Base-by-base conservation (phyloP, 2,888 invertebrate genomes). In the Pycnomerus fuliginosus region DNA sequence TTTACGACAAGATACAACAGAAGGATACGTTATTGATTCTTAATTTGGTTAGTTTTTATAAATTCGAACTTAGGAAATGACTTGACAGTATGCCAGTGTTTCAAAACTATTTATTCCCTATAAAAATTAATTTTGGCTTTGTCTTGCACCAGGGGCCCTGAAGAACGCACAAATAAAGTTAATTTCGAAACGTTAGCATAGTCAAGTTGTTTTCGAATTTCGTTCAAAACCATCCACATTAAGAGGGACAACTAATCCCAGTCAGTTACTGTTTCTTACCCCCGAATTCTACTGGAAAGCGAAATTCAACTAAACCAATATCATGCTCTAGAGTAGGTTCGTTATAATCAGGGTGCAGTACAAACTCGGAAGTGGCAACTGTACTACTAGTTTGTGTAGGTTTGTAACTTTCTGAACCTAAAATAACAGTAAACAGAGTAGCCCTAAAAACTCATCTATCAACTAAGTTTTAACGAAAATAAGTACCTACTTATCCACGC, bases 261-360 rank as follows among this genome's bases (percentile, higher is more conserved):
- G 8, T 33, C n/a, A n/a, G n/a, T n/a, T n/a, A n/a, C n/a, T n/a
- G n/a, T n/a, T n/a, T n/a, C n/a, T n/a, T n/a, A n/a, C n/a, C n/a
- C n/a, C n/a, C n/a, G n/a, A n/a, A n/a, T n/a, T n/a, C n/a, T n/a
- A n/a, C n/a, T n/a, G n/a, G n/a, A n/a, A n/a, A n/a, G n/a, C n/a
- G n/a, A n/a, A n/a, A n/a, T n/a, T n/a, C 16, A n/a, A 40, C 33
- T 2, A 40, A 13, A 4, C 25, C 40, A 17, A 40, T 32, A 8
- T 40, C 40, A 32, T 40, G 25, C 16, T 40, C 40, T 13, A 40
- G 20, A 11, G 40, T 40, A 3, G 14, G 13, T 12, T 28, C 25
- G 14, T 40, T 32, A 16, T 23, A 40, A n/a, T 40, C 32, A 12
- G 40, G 40, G 27, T 40, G 25, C 3, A 32, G 8, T 2, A 40